These are phyloP conservation scores for Numenius arquata DNA, from an alignment of 2,113 vertebrate species.

Conservation along the genomic window DNA sequence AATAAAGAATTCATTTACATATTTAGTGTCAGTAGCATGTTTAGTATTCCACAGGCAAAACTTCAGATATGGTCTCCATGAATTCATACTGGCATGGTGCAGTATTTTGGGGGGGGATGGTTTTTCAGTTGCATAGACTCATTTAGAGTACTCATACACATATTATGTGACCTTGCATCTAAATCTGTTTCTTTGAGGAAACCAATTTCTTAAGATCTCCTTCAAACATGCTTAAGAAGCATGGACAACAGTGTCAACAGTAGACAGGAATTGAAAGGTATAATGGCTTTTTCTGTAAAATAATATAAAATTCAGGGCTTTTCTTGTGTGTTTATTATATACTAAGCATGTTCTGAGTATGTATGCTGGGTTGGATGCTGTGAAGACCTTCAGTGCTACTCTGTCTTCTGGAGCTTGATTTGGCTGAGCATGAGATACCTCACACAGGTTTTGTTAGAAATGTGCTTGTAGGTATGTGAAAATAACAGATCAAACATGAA, in stretches of 20 bases:
- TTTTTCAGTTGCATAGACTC: background rate
- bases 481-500: background rate
- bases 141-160: background rate
- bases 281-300: background rate
- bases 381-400: background rate
- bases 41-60: background rate
- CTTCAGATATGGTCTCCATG: background rate
- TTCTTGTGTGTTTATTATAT: background rate
- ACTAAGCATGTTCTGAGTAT: background rate
- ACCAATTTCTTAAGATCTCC: background rate
- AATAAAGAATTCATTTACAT: background rate
- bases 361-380: background rate
- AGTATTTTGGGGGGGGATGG: background rate
- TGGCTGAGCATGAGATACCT: background rate
- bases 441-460: background rate
- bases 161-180: background rate
- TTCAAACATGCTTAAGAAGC: background rate
- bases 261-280: background rate
- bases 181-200: background rate
- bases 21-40: background rate
- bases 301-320: background rate
- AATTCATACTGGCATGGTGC: background rate
- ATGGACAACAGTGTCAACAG: background rate
- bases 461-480: background rate
- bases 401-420: background rate